Evolutionary conservation across 2,797 vertebrate genomes (phyloP).

Genomic region (Microctenopoma stevenorrisi): DNA sequence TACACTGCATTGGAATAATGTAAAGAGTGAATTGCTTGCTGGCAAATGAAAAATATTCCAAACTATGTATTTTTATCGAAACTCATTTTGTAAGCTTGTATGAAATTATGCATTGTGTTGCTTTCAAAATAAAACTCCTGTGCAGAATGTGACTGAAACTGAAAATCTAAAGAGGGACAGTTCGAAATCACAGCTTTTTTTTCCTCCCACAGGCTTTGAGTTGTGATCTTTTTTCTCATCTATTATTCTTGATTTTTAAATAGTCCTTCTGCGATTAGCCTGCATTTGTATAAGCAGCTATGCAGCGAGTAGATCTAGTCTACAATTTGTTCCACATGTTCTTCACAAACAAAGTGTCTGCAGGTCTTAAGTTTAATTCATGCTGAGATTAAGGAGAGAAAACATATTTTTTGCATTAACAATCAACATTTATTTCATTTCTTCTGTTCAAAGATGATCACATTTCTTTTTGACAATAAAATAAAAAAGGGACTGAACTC

Average conservation of each 20-base stretch:
- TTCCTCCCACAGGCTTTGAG: neutral
- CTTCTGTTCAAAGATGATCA: too few relatives aligned
- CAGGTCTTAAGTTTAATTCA: too few relatives aligned
- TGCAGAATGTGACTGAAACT: slow-evolving; percentile 17
- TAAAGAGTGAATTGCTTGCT: slow-evolving; percentile 57
- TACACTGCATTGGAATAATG: slow-evolving; percentile 49
- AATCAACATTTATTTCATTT: too few relatives aligned
- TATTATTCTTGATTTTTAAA: neutral
- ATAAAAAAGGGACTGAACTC: too few relatives aligned
- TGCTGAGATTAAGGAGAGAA: too few relatives aligned
- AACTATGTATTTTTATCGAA: slow-evolving; percentile 21
- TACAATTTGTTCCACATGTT: too few relatives aligned
- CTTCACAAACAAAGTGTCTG: too few relatives aligned
- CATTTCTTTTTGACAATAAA: too few relatives aligned
- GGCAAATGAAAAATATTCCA: slow-evolving; percentile 30
- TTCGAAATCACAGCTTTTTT: neutral
- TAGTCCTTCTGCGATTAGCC: neutral
- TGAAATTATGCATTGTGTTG: slow-evolving; percentile 4
- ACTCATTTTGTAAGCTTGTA: slow-evolving; percentile 24
- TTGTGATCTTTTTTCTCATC: neutral
- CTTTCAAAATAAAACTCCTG: slow-evolving; percentile 40
- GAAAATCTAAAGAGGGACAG: neutral
- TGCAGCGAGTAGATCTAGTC: too few relatives aligned
- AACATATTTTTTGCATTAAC: too few relatives aligned
- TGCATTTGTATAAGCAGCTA: too few relatives aligned